Base-by-base conservation (phyloP, 2,888 invertebrate genomes). In the Diaperis boleti region DNA sequence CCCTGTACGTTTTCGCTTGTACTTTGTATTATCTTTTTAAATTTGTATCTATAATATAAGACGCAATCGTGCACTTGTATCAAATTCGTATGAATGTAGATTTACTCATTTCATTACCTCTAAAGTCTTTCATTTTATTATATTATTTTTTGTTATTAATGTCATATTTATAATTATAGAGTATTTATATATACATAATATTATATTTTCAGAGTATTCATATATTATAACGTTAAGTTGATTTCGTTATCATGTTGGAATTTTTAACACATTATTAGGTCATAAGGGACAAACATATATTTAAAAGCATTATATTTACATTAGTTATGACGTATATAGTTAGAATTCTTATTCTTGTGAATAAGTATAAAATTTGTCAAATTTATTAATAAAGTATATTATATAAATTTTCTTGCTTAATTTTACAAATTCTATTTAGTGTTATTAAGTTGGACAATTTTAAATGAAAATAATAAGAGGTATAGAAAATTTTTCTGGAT, bases 141-240 rank as follows among this genome's bases (percentile, higher is more conserved):
- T 50, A 35, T 63, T 49, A 52, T 59, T 59, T 55, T 59, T 50
- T 47, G 35, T 65, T 65, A 50, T 57, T 62, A 41, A 41, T 26
- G 22, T 56, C 56, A 66, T 69, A 62, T 71, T 72, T 66, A 66
- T 65, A 62, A 70, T 42, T 72, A 74, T 73, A 72, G 69, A 67
- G 72, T 75, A 74, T 74, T 74, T 72, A 75, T 72, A 74, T 69
- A 76, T 72, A 72, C 74, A 75, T 73, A 74, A 76, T 75, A 61
- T 62, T 39, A 62, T 63, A 63, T 64, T 80, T 78, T 75, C 78
- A 79, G 78, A 80, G 80, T 80, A 79, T 80, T 80, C 78, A 80
- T 80, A 80, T 74, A 74, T 72, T 74, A 68, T 75, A 75, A 69
- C 69, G 72, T 72, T 75, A 73, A 74, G 73, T 75, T 74, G 69